Conservation (phyloP, 2,888 invertebrate genomes). For the Mimumesa dahlbomi region DNA sequence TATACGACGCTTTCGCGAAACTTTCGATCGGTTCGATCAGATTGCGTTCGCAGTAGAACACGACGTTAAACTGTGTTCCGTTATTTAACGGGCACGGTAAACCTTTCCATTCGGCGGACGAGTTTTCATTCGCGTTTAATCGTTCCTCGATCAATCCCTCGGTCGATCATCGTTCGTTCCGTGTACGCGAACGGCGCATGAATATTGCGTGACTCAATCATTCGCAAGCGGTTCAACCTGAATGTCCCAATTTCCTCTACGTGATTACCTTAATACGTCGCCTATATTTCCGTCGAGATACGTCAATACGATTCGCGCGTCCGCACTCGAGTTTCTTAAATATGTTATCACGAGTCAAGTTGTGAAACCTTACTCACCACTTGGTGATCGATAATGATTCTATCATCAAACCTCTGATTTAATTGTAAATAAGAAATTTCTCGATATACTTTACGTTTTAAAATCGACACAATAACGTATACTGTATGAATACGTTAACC, state of each 20-base stretch:
- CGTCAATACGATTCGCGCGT: background rate
- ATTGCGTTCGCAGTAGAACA: no score
- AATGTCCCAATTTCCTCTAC: slow-evolving; percentile 62
- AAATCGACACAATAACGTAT: no score
- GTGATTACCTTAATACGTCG: slow-evolving; percentile 59
- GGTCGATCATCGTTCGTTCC: slow-evolving; percentile 30
- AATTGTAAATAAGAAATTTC: no score
- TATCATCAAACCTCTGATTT: no score
- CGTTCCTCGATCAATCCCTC: slow-evolving; percentile 11
- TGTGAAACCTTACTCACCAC: background rate
- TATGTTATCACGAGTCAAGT: background rate
- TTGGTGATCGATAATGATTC: no score
- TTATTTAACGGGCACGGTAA: no score
- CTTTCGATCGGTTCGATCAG: no score
- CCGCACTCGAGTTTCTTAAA: slow-evolving; percentile 21
- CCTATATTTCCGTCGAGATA: slow-evolving; percentile 41
- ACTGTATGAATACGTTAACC: no score
- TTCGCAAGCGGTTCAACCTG: slow-evolving; percentile 57
- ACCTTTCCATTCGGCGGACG: no score
- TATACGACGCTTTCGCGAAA: no score
- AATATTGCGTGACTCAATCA: slow-evolving; percentile 63
- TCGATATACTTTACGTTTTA: no score
- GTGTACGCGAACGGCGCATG: slow-evolving; percentile 35
- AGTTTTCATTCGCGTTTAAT: slow-evolving; percentile 4
- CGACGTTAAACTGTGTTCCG: no score